Conservation (phyloP, 64 coral and sea anemone species). For the Exaiptasia diaphana region DNA sequence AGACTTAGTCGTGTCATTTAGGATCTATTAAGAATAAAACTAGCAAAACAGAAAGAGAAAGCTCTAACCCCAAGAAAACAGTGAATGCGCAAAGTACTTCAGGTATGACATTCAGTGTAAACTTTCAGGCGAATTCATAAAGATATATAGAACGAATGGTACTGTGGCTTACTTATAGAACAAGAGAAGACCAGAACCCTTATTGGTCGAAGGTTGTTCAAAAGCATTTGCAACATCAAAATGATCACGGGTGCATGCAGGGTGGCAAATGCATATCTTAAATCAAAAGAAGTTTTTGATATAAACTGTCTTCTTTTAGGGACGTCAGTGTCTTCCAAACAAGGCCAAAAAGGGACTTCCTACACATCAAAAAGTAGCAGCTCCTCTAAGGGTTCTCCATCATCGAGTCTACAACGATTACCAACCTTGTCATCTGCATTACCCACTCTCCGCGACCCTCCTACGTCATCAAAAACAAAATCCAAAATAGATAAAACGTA, state of each 20-base stretch:
- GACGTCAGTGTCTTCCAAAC: background rate
- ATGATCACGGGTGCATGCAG: too few relatives aligned
- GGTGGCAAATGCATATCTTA: too few relatives aligned
- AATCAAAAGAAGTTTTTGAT: too few relatives aligned
- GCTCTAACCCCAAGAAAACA: background rate
- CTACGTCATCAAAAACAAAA: background rate
- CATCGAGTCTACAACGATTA: slow-evolving; percentile 47
- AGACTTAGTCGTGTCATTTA: background rate
- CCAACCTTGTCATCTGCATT: slow-evolving; percentile 50
- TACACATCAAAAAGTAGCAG: background rate
- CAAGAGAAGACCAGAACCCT: too few relatives aligned
- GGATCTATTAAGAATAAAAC: slow-evolving; percentile 8
- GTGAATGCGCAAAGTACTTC: background rate
- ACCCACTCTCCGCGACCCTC: background rate
- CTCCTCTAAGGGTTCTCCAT: slow-evolving; percentile 32
- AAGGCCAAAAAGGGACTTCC: background rate
- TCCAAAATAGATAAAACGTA: slow-evolving; percentile 8
- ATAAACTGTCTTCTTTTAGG: background rate
- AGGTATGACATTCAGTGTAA: too few relatives aligned
- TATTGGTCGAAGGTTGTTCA: too few relatives aligned
- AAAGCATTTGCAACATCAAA: too few relatives aligned
- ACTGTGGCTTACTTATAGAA: too few relatives aligned
- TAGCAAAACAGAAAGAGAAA: background rate
- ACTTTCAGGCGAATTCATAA: too few relatives aligned
- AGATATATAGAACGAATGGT: too few relatives aligned